Evolutionary conservation across 2,888 invertebrate genomes (phyloP).

Genomic region (Bombylius major): DNA sequence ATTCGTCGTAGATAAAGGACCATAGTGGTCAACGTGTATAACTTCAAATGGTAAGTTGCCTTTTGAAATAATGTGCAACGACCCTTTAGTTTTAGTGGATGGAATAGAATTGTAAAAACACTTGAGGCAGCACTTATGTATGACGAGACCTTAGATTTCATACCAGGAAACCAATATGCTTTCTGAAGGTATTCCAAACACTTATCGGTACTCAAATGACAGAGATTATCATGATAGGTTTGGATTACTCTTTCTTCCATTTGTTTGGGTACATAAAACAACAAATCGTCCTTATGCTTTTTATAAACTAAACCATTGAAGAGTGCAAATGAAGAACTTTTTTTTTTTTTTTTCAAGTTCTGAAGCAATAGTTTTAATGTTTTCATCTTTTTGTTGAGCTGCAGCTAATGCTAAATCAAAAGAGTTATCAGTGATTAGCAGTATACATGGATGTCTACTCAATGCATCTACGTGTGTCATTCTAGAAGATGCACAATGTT

Average conservation of each 20-base stretch:
- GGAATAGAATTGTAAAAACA: neutral
- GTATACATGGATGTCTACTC: constrained; percentile 13
- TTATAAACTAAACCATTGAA: neutral
- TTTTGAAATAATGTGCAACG: neutral
- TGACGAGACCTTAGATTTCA: neutral
- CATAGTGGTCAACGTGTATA: too few relatives aligned
- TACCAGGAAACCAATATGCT: neutral
- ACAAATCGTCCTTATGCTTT: neutral
- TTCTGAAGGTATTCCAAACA: neutral
- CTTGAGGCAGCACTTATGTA: neutral
- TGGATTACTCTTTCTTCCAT: neutral
- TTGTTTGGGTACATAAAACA: neutral
- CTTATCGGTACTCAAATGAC: neutral
- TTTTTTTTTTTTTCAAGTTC: constrained; percentile 12
- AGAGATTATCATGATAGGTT: neutral
- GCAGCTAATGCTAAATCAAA: constrained; percentile 9
- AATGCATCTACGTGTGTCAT: constrained; percentile 24
- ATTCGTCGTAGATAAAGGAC: too few relatives aligned
- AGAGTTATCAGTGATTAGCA: constrained; percentile 4
- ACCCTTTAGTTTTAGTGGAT: neutral
- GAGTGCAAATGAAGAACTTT: neutral
- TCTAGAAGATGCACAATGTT: constrained; percentile 12
- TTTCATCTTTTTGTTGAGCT: constrained; percentile 11
- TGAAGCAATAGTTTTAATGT: constrained; percentile 13
- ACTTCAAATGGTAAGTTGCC: too few relatives aligned